Conservation (phyloP, 64 coral and sea anemone genomes). For the Hydrozoanthus tunicans region DNA sequence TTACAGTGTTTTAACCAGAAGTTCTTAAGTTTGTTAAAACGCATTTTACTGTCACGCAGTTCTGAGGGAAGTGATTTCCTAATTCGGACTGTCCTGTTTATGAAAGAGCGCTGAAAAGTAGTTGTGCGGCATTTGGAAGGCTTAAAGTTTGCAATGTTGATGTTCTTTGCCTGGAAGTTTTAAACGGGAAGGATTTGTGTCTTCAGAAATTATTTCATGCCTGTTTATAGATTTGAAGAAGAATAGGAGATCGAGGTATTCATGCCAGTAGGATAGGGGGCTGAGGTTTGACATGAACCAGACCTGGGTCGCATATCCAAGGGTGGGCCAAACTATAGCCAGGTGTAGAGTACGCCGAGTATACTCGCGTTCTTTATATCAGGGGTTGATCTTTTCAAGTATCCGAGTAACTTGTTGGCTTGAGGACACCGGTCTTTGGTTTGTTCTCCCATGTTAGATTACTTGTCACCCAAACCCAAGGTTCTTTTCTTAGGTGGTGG, state of each 20-base stretch:
- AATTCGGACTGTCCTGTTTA: too few relatives aligned
- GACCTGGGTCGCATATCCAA: neutral
- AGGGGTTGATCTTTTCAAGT: neutral
- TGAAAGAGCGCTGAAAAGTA: too few relatives aligned
- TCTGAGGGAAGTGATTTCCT: too few relatives aligned
- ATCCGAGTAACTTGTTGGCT: conserved; percentile 17
- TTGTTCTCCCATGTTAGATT: neutral
- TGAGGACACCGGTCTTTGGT: neutral
- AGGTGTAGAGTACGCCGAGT: neutral
- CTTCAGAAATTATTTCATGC: neutral
- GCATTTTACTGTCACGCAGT: too few relatives aligned
- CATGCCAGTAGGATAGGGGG: neutral
- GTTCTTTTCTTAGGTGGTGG: neutral
- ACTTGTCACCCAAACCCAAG: neutral
- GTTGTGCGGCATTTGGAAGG: too few relatives aligned
- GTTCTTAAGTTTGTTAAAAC: too few relatives aligned
- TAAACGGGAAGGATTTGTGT: neutral
- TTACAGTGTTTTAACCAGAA: too few relatives aligned
- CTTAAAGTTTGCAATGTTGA: neutral
- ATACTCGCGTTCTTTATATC: neutral
- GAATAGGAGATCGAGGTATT: neutral
- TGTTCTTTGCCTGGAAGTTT: neutral
- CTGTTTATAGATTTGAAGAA: neutral
- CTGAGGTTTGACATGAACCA: neutral
- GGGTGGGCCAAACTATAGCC: neutral